Evolutionary conservation across 2,113 vertebrate genomes (phyloP), one percentile per base, ranked within the genome.

Genomic region (Ailurus styani): DNA sequence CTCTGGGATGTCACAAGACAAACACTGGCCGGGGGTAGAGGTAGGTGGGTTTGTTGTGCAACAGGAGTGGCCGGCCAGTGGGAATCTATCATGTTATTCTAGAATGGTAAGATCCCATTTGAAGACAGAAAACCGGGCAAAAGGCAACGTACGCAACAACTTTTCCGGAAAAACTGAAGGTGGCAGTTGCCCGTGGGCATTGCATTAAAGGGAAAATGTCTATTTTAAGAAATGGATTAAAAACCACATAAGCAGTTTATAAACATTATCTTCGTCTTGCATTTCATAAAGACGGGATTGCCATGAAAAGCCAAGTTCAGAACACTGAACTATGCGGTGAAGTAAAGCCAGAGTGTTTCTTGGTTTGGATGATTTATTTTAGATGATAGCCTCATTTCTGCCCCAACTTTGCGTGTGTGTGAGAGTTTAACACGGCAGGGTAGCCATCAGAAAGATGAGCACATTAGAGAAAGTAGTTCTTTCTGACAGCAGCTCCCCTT

Each of bases 211-310:
- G 78, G 72, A 45, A 95, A 95, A 68, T 47, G 27, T 42, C 94
- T 87, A 77, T 81, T 94, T 95, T 86, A 72, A 96, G 52, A 93
- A 87, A 66, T 60, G 10, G 70, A 93, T 96, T 97, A 66, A 96
- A 96, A 93, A 93, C 62, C 68, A 66, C 42, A 55, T 14, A 37
- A 82, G 34, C 52, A 50, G 70, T 87, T 95, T 93, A 90, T 73
- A 90, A 84, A 79, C 45, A 78, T 78, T 27, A 90, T 27, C 40
- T 91, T 93, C 7, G 18, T 66, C 50, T 90, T 87, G 40, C 29
- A 86, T 45, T 95, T 92, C 79, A 55, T 55, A 87, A 87, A 90
- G 47, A 29, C n/a, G 12, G 78, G 54, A 13, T 40, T 79, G 78
- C 34, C 40, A 23, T n/a, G 20, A 42, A 42, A 42, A 66, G 40